phyloP scores from a whole-genome alignment of 2,113 vertebrate species.

The Odocoileus virginianus region DNA sequence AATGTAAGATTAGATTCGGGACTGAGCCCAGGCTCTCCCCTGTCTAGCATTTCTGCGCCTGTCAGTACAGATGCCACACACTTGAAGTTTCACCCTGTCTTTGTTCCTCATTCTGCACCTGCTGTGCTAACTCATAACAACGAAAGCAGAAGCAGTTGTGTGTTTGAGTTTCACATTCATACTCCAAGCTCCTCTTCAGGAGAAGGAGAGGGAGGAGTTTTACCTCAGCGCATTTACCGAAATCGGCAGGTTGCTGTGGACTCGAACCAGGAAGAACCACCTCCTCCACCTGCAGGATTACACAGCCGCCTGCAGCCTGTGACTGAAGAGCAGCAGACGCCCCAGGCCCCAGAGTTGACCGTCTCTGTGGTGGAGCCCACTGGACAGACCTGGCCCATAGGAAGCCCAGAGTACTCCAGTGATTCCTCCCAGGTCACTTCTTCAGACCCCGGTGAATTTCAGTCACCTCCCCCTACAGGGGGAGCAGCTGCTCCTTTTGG shows the following conservation, averaged over 20 bases:
- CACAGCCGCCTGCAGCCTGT: slow-evolving; percentile 92
- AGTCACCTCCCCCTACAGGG: slow-evolving; percentile 87
- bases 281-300: slow-evolving; percentile 73
- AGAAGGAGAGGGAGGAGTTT: slow-evolving; percentile 79
- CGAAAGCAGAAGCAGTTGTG: slow-evolving; percentile 83
- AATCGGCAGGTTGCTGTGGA: slow-evolving; percentile 89
- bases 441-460: slow-evolving; percentile 92
- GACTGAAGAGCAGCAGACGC: slow-evolving; percentile 90
- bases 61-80: slow-evolving; percentile 79
- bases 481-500: slow-evolving; percentile 78
- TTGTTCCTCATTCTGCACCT: slow-evolving; percentile 91
- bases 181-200: slow-evolving; percentile 81
- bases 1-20: slow-evolving; percentile 84
- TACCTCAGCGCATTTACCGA: slow-evolving; percentile 85
- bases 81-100: slow-evolving; percentile 86
- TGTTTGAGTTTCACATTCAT: slow-evolving; percentile 94
- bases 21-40: slow-evolving; percentile 78
- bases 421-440: slow-evolving; percentile 93
- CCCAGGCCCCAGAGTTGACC: slow-evolving; percentile 84
- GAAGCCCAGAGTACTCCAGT: slow-evolving; percentile 93
- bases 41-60: slow-evolving; percentile 81
- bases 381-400: slow-evolving; percentile 85
- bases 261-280: slow-evolving; percentile 86
- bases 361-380: slow-evolving; percentile 86
- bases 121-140: slow-evolving; percentile 86